Evolutionary conservation across 2,797 vertebrate genomes (phyloP), one percentile per base, ranked within the genome.

Genomic region (Epinephelus awoara): DNA sequence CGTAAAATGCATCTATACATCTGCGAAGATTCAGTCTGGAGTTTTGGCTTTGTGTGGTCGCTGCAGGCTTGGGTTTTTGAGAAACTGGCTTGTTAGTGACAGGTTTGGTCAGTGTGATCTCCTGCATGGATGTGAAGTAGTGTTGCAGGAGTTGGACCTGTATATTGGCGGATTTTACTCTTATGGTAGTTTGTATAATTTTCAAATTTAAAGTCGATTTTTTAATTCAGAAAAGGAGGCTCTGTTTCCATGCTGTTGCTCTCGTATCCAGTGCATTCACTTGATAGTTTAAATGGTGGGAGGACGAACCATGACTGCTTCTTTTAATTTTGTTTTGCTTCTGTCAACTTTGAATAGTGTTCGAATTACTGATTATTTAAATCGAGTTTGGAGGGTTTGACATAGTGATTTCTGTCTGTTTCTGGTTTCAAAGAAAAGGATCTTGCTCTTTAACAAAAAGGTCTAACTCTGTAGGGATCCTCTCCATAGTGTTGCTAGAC

Each of bases 1-100:
- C 68, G 46, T 57, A 4, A 75, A 64, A 83, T 57, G 62, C 62
- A 34, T 38, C 73, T 49, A 8, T n/a, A 29, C 49, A n/a, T 54
- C n/a, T 10, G 1, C 42, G 38, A 61, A 77, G 66, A 46, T 73
- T 40, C 47, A n/a, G 52, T 75, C 40, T 65, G 25, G 15, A 57
- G 54, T 58, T 52, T 59, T 23, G 29, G 23, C 40, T 58, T 50
- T 63, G 38, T 61, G 72, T 29, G 27, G 62, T 58, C 5, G 58
- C 75, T 54, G 63, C 51, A 6, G 49, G 62, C 11, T 65, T 19
- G 47, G 18, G 47, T 49, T 58, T 65, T 25, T 40, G 25, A 64
- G 52, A 29, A 67, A 21, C 0, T 12, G 34, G 34, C 19, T 40
- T 21, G 13, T 42, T 15, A 57, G 17, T 34, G 10, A 50, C 38